Base-by-base conservation (phyloP, 2,797 vertebrate genomes). In the Glossophaga mutica region DNA sequence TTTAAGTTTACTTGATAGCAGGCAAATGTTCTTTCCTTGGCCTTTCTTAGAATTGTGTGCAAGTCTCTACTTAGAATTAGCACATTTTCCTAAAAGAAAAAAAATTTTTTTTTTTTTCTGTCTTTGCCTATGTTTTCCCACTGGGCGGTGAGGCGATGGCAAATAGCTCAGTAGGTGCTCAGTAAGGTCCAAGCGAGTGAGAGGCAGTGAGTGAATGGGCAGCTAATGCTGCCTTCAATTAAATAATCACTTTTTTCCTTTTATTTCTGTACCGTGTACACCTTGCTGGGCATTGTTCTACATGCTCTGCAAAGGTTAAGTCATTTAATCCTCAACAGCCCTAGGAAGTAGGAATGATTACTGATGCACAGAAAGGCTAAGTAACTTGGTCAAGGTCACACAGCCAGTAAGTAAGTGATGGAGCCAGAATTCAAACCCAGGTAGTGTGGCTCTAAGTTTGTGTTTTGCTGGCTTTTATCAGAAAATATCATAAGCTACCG, bases 61-160 rank as follows among this genome's bases (percentile, higher is more conserved):
- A 90, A 87, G 76, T 90, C 79, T 86, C 70, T 94, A n/a, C 91
- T 87, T 91, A 93, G 74, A 84, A 91, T 91, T 6, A 83, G 44
- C 57, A 79, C 3, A 5, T 79, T 96, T 92, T 95, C 65, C 91
- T 95, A 82, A 87, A 94, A 93, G 50, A 57, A 70, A 95, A 88
- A 79, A 76, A 76, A n/a, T n/a, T n/a, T n/a, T 70, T 10, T 29
- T 57, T 84, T 79, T 46, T 71, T 22, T 21, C 5, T 73, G 39
- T 39, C 18, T 11, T 37, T 71, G 39, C 42, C 39, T 55, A 14
- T 52, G 26, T 76, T 52, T 70, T 84, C 34, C 42, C 83, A 22
- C 44, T 91, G 70, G n/a, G n/a, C 26, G 19, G 19, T 74, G 10
- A 39, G 19, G 10, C 67, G 76, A 32, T 77, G 34, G 26, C 71